Evolutionary conservation across 1,140 invertebrate species (phyloP), one percentile per base, ranked within the genome.

Genomic region (Musca domestica): DNA sequence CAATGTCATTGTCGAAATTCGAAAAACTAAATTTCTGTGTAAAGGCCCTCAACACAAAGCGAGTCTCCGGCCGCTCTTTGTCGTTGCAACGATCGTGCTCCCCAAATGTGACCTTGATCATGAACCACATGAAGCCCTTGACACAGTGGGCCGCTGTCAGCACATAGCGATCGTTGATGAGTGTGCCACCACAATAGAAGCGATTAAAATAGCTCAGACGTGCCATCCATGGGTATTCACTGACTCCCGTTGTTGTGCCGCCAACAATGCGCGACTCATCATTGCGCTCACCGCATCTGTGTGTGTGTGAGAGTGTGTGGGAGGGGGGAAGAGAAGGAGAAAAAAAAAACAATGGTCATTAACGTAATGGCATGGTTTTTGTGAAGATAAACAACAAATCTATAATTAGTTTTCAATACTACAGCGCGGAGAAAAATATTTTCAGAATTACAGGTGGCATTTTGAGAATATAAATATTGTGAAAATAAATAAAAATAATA

Each of bases 71-170:
- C 49, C 86, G 82, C 30, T 76, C 77, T 54, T 87, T 89, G n/a
- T 88, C 86, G 70, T 88, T 86, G 77, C 92, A 94, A n/a, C 91
- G 86, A 78, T 94, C 90, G 74, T 92, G 91, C 75, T 93, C 91
- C 0, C 91, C 91, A 73, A 94, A 91, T 12, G 91, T 92, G 23
- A 92, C 91, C 80, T 92, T 92, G 74, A 94, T 93, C 91, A 94
- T 91, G 80, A 93, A 93, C 91, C 91, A 94, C 89, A 94, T 92
- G 74, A 93, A 93, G 58, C 91, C 90, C 85, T 92, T 92, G 68
- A 94, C 90, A 69, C 85, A 86, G 77, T 86, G 85, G 10, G 84
- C 85, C 9, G 85, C 85, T 2, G 85, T 86, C 22, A 85, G 70
- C n/a, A 86, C 80, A 61, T 80, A 80, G 27, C 78, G 77, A 74